Conservation (phyloP, 2,888 invertebrate species). For the Megalurothrips usitatus region DNA sequence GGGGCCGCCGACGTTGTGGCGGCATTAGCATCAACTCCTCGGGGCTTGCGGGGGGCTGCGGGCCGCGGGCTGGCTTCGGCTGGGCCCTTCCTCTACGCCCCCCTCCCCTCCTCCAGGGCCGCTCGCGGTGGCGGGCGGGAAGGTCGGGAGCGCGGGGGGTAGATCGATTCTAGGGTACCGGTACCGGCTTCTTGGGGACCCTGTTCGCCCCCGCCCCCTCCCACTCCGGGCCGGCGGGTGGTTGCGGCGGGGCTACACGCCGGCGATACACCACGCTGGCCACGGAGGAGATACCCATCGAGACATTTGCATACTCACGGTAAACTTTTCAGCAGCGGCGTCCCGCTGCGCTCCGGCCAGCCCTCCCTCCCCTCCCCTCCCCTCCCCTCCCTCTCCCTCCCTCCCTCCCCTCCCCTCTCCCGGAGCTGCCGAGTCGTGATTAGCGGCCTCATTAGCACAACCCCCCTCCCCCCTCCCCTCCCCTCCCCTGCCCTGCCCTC, state of each 20-base stretch:
- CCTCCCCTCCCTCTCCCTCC: background rate
- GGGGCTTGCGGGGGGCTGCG: background rate
- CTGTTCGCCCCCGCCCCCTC: background rate
- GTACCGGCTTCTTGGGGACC: background rate
- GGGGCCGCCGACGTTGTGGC: no score
- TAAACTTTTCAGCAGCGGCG: background rate
- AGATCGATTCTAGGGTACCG: constrained; percentile 15
- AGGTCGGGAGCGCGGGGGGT: background rate
- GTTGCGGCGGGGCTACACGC: no score
- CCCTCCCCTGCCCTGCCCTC: no score
- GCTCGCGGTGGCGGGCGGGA: background rate
- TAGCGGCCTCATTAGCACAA: constrained; percentile 18
- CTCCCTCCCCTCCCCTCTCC: background rate
- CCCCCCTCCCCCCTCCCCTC: no score
- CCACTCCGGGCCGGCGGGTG: background rate
- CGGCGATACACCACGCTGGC: background rate
- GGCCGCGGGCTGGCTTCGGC: background rate
- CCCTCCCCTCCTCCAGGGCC: no score
- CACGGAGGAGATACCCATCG: background rate
- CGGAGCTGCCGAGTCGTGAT: constrained; percentile 5
- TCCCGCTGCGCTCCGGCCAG: background rate
- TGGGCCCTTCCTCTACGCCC: background rate
- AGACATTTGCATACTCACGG: background rate
- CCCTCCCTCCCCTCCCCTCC: background rate
- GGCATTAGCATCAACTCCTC: background rate